Percentiles rank a stretch among this genome's conserved stretches.
Conservation (phyloP, 2,797 vertebrate species). For the Oceanodroma leucorhoa region DNA sequence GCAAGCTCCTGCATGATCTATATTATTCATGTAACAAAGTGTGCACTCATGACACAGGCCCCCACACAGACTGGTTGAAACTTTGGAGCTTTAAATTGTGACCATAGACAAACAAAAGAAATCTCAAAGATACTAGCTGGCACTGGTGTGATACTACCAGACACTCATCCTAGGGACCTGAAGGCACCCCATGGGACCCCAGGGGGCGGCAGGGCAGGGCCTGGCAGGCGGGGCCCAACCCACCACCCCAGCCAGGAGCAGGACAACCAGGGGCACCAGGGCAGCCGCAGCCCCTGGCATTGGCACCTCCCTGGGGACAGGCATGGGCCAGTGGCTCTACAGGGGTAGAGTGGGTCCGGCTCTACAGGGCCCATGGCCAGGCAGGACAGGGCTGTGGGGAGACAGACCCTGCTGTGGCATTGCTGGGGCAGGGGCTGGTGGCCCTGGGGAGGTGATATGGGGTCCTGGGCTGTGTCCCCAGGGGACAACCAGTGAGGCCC, state of each 20-base stretch:
- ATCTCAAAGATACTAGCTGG: not conserved
- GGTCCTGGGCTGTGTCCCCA: not conserved
- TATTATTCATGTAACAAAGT: not conserved
- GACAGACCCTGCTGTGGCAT: accelerated
- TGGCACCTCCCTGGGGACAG: not conserved
- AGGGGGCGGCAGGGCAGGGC: not conserved
- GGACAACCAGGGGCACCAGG: not conserved
- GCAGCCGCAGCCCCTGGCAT: not conserved
- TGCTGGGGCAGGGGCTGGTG: not conserved
- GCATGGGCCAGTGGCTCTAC: too few species aligned
- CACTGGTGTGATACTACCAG: too few species aligned
- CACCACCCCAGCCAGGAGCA: too few species aligned
- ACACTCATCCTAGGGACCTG: not conserved
- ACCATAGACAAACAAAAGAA: not conserved
- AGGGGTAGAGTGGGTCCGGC: too few species aligned
- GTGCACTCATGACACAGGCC: not conserved
- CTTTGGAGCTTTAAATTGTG: not conserved
- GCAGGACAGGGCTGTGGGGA: not conserved
- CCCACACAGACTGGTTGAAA: not conserved
- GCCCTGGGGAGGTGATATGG: not conserved
- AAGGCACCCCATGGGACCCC: not conserved
- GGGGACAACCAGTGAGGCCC: not conserved
- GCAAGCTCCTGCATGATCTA: not conserved
- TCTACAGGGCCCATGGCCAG: not conserved
- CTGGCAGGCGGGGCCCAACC: not conserved